Percentiles rank a stretch among this genome's conserved stretches.
Evolutionary conservation across 2,888 invertebrate genomes (phyloP).

Genomic region (Quadroppia sp.): DNA sequence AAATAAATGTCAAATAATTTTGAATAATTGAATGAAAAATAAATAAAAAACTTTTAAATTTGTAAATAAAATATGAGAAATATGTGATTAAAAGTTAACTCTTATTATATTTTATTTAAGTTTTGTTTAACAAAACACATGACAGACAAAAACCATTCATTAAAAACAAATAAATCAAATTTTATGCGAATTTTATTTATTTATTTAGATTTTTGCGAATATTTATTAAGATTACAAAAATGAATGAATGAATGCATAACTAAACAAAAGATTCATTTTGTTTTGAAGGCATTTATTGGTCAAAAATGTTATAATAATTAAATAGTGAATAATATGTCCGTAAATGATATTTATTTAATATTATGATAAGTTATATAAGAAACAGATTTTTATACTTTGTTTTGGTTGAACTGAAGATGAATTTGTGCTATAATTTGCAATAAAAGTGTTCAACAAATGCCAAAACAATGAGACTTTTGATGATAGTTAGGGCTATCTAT

Average conservation of each 20-base stretch:
- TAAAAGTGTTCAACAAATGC: constrained; percentile 8
- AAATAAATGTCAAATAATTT: too few species aligned
- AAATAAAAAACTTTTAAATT: too few species aligned
- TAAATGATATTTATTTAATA: neutral
- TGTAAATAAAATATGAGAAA: too few species aligned
- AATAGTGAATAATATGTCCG: neutral
- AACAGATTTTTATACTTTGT: neutral
- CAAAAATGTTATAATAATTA: neutral
- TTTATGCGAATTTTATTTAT: neutral
- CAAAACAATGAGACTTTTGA: constrained; percentile 9
- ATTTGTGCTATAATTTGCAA: neutral
- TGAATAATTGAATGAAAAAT: too few species aligned
- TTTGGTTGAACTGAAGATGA: constrained; percentile 17
- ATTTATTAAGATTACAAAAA: neutral
- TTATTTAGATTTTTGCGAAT: neutral
- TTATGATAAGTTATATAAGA: neutral
- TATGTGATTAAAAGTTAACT: too few species aligned
- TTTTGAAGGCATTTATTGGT: neutral
- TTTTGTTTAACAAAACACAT: neutral
- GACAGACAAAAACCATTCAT: neutral
- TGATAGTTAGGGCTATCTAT: neutral
- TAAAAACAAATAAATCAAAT: neutral
- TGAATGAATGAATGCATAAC: neutral
- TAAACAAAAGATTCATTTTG: neutral
- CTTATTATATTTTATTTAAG: too few species aligned